These are phyloP conservation scores for Apus apus DNA, from an alignment of 2,113 vertebrate genomes.

Conservation along the genomic window DNA sequence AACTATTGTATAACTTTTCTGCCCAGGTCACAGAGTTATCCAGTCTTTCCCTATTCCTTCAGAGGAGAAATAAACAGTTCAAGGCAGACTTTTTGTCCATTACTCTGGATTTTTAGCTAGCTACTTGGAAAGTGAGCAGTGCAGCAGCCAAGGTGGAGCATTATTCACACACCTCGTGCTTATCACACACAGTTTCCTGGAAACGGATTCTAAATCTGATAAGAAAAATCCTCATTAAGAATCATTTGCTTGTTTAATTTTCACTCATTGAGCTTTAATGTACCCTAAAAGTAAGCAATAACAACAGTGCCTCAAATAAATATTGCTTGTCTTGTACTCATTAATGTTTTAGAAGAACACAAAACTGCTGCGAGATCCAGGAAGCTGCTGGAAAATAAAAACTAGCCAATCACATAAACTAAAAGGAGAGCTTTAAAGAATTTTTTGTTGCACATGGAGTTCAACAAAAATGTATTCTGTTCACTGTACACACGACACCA, in stretches of 20 bases:
- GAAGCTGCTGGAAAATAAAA: constrained; percentile 72
- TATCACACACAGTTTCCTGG: background rate
- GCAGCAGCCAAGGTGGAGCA: background rate
- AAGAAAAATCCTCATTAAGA: constrained; percentile 48
- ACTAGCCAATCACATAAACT: constrained; percentile 15
- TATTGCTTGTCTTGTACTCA: constrained; percentile 5
- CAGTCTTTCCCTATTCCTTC: background rate
- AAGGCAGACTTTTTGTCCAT: background rate
- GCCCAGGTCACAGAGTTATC: background rate
- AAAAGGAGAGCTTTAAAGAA: constrained; percentile 11
- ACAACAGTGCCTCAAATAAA: constrained; percentile 18
- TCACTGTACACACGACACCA: constrained; percentile 76
- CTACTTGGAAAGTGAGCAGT: background rate
- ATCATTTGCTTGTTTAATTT: constrained; percentile 51
- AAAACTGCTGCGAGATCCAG: constrained; percentile 59
- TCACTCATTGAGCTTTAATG: constrained; percentile 27
- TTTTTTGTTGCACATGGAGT: constrained; percentile 27
- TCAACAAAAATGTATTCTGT: constrained; percentile 67
- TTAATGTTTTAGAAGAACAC: constrained; percentile 62
- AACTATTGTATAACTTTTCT: background rate
- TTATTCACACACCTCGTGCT: background rate
- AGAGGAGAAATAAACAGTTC: background rate
- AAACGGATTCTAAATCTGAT: constrained; percentile 23
- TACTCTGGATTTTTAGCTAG: background rate
- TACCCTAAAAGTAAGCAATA: constrained; percentile 11